These are phyloP conservation scores for Albula goreensis DNA, from an alignment of 2,113 vertebrate genomes.

Conservation along the genomic window DNA sequence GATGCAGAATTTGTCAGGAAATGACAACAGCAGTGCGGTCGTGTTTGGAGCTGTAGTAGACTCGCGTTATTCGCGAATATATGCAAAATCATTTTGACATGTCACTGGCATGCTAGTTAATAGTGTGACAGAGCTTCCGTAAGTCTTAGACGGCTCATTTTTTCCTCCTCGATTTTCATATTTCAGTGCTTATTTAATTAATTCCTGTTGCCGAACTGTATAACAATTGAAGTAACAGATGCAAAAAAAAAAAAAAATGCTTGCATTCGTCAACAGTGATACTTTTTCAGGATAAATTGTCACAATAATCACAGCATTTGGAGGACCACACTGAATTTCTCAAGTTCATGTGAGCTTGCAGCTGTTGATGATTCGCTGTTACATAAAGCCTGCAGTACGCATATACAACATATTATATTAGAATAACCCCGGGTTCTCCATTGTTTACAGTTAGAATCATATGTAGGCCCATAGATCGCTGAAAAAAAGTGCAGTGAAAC, in stretches of 20 bases:
- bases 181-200: too few species aligned
- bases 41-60: too few species aligned
- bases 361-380: background rate
- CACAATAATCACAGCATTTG: background rate
- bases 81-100: too few species aligned
- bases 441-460: background rate
- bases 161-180: too few species aligned
- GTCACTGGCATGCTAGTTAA: too few species aligned
- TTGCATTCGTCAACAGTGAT: background rate
- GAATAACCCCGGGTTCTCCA: background rate
- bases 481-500: background rate
- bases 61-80: too few species aligned
- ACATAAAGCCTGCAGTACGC: background rate
- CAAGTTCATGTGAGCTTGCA: background rate
- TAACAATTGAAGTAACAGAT: background rate
- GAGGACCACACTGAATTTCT: background rate
- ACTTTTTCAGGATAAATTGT: background rate
- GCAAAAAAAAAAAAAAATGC: background rate
- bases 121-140: too few species aligned
- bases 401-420: background rate
- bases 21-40: too few species aligned
- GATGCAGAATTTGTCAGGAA: too few species aligned
- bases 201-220: too few species aligned
- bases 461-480: background rate
- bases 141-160: too few species aligned